These are phyloP conservation scores for Pogonocichla stellata DNA, from an alignment of 2,113 vertebrate species.

Conservation along the genomic window DNA sequence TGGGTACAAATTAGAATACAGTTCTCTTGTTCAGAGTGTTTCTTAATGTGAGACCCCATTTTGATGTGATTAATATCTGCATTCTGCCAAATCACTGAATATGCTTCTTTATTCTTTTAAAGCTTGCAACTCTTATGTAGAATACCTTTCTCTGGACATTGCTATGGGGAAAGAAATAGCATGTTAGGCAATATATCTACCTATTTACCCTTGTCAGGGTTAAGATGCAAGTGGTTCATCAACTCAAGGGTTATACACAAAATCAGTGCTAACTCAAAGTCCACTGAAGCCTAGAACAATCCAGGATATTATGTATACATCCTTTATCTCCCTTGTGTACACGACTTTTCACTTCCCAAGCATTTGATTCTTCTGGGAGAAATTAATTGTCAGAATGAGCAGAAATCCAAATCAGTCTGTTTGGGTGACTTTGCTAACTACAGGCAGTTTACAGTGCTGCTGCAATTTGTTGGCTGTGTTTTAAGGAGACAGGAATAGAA, in stretches of 20 bases:
- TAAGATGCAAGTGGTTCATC: not conserved
- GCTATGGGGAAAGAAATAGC: not conserved
- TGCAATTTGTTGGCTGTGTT: not conserved
- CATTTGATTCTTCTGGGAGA: not conserved
- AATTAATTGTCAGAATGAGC: not conserved
- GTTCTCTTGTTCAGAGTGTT: not conserved
- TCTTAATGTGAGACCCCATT: not conserved
- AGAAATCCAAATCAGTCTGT: not conserved
- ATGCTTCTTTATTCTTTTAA: not conserved
- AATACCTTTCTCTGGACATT: not conserved
- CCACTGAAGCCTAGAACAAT: not conserved
- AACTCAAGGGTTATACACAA: not conserved
- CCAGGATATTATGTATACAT: not conserved
- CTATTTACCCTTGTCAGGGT: not conserved
- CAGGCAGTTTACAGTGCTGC: not conserved
- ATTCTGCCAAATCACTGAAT: not conserved
- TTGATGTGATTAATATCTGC: not conserved
- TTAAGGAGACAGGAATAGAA: not conserved
- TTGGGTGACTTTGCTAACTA: not conserved
- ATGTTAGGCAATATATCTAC: not conserved
- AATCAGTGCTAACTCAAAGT: not conserved
- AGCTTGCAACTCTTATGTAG: not conserved
- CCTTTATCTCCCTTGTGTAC: not conserved
- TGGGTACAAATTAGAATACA: not conserved
- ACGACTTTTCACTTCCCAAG: not conserved